phyloP scores from a whole-genome alignment of 1,140 invertebrate species.

The Hylaeus volcanicus region DNA sequence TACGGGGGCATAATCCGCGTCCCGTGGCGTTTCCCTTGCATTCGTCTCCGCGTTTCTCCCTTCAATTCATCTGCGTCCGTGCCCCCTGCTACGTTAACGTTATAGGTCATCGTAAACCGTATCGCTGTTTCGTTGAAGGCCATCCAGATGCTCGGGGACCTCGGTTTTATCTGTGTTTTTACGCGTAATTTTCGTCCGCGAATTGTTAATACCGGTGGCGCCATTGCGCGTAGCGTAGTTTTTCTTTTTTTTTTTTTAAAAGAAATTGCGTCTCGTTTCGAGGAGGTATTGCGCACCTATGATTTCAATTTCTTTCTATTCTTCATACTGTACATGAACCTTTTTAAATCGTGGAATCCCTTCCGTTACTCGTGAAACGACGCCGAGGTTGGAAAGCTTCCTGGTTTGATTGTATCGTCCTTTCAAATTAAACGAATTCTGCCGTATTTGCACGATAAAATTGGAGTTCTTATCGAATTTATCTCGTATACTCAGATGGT shows the following conservation, averaged over 20 bases:
- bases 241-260: too few species aligned
- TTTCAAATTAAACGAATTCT: too few species aligned
- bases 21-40: slow-evolving; percentile 33
- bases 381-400: too few species aligned
- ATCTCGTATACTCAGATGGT: too few species aligned
- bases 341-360: too few species aligned
- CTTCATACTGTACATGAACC: too few species aligned
- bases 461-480: too few species aligned
- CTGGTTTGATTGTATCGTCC: too few species aligned
- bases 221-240: too few species aligned
- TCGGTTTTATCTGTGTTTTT: slow-evolving; percentile 20
- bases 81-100: slow-evolving; percentile 57
- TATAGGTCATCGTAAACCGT: slow-evolving; percentile 70
- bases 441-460: too few species aligned
- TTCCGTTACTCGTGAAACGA: too few species aligned
- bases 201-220: not conserved
- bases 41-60: slow-evolving; percentile 17
- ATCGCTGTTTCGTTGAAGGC: slow-evolving; percentile 66
- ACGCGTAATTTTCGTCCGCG: not conserved
- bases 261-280: not conserved
- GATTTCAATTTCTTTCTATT: not conserved
- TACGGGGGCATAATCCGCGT: slow-evolving; percentile 64
- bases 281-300: not conserved
- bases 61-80: slow-evolving; percentile 52
- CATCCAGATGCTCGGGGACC: slow-evolving; percentile 49